These are phyloP conservation scores for Leptopilina drosophilae DNA, from an alignment of 2,888 invertebrate genomes.

Conservation along the genomic window DNA sequence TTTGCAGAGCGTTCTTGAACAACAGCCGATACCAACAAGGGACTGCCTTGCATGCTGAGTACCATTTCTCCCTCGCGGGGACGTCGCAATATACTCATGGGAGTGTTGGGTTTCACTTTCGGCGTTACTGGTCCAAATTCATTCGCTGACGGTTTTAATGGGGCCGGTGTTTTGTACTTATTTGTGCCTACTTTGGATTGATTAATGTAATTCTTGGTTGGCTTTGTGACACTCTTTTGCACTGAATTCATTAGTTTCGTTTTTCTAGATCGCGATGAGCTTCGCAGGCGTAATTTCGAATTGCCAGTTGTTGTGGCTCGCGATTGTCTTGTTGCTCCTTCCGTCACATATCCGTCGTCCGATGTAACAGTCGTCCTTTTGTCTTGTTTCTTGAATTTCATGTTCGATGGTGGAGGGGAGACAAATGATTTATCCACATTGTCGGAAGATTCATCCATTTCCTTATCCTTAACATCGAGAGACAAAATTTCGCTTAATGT, in stretches of 20 bases:
- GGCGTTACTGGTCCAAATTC: constrained; percentile 68
- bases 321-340: constrained; percentile 39
- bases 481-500: constrained; percentile 18
- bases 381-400: constrained; percentile 10
- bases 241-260: constrained; percentile 48
- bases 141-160: constrained; percentile 39
- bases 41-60: constrained; percentile 84
- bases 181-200: constrained; percentile 41
- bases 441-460: background rate
- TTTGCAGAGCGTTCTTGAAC: constrained; percentile 80
- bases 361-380: constrained; percentile 65
- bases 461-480: constrained; percentile 3
- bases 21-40: constrained; percentile 79
- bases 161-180: constrained; percentile 63
- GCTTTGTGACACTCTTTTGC: background rate
- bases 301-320: constrained; percentile 13
- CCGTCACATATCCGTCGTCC: constrained; percentile 72
- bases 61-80: constrained; percentile 83
- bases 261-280: constrained; percentile 57
- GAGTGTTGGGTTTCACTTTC: constrained; percentile 81
- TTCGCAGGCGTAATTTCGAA: constrained; percentile 50
- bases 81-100: constrained; percentile 81
- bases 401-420: constrained; percentile 1
- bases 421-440: constrained; percentile 24
- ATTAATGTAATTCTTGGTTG: background rate